Evolutionary conservation across 1,140 invertebrate species (phyloP), one percentile per base, ranked within the genome.

Genomic region (Macrocentrus cingulum): DNA sequence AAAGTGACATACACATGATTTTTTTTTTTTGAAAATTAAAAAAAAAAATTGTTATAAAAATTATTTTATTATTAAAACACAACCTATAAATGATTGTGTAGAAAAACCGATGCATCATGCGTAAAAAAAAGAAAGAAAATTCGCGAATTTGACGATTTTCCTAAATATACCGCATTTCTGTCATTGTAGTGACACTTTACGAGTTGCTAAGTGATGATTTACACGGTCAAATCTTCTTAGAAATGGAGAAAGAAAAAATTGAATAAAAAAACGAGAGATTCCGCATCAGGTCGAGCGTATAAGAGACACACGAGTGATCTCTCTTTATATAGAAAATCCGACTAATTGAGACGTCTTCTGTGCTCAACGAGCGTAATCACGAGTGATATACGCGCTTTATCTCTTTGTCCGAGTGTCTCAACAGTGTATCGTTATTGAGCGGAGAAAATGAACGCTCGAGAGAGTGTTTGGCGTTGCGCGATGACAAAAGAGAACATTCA

Each of bases 321-420:
- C 4, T 29, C 4, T 29, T 5, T 29, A 29, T 9, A 9, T 29
- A 60, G 61, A 64, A 63, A 63, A 59, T 63, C 63, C 57, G 9
- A 57, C 59, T 65, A 71, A 69, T 68, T 67, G 64, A 67, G 57
- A 69, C 50, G 59, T 66, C 58, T 53, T 18, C 37, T 36, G n/a
- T 45, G 48, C 48, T 45, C 48, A 52, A 59, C 29, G 39, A 19
- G 20, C 37, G 13, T 44, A 23, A 48, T 44, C 13, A 9, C 23
- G 25, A 42, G 9, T 22, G n/a, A 20, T 19, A 15, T 37, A 46
- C 48, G 39, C 42, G 13, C 41, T 52, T 59, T 48, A 59, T 59
- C 44, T 59, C 34, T 51, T 13, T 39, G 13, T 39, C 36, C 11
- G 29, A 34, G 8, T 39, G 8, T 39, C 13, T 39, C 9, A 29